A percentile compares a stretch with the other conserved stretches of the same genome.
Evolutionary conservation across 2,797 vertebrate genomes (phyloP).

Genomic region (Micromesistius poutassou): DNA sequence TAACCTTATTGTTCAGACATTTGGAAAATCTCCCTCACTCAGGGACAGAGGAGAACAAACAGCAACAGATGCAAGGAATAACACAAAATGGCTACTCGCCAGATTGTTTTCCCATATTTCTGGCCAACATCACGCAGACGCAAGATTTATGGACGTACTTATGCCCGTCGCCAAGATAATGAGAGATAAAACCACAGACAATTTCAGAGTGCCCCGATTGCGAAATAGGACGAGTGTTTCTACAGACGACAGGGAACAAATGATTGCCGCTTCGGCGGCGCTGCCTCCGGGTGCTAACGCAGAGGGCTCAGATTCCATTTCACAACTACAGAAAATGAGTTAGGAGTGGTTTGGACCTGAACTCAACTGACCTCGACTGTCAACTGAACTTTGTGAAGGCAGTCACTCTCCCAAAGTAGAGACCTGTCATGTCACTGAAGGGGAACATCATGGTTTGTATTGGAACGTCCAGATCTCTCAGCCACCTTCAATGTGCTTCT

Average conservation of each 20-base stretch:
- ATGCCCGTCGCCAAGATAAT: neutral
- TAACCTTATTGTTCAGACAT: neutral
- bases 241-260: neutral
- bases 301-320: neutral
- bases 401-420: neutral
- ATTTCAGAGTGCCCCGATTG: neutral
- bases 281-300: neutral
- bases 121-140: neutral
- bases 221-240: neutral
- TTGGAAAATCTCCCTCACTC: neutral
- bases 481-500: neutral
- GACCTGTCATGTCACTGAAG: neutral
- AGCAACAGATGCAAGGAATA: neutral
- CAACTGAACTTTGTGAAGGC: neutral
- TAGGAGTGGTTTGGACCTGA: neutral
- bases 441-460: neutral
- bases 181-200: neutral
- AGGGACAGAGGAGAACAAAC: neutral
- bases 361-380: neutral
- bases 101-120: neutral
- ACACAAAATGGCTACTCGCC: neutral
- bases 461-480: neutral
- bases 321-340: neutral
- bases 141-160: neutral
- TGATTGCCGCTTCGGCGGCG: neutral